Base-by-base conservation (phyloP, 2,797 vertebrate species). In the Taenioides sp. region DNA sequence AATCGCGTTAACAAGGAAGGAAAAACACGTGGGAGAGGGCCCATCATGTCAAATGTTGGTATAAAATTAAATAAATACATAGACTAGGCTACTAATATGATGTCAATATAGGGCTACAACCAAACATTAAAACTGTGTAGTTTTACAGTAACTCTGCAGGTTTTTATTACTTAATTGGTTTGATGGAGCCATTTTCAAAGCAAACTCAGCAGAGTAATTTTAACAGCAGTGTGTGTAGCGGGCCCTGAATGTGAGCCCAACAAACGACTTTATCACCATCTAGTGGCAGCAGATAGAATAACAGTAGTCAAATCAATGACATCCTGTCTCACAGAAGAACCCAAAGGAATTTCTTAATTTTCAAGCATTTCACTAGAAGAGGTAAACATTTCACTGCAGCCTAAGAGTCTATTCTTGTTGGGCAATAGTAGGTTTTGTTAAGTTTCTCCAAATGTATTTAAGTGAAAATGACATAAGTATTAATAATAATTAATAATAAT, bases 1-100 rank as follows among this genome's bases (percentile, higher is more conserved):
- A 61, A 22, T 10, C 65, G 67, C 28, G 43, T 65, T 23, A 27
- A 70, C 37, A 67, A 60, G 57, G 50, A 68, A 37, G 59, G 65
- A 55, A 59, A 34, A 27, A 47, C 71, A 67, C 47, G 28, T 58
- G 62, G 22, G 71, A 17, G 66, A 50, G 65, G 77, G 62, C 59
- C 74, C 14, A 16, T 47, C 43, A 47, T 5, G 43, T 47, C 34
- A 47, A 17, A 17, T 43, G 12, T 47, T 17, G 4, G 50, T 5
- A 23, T 10, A 55, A 55, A 55, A 23, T 3, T 22, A 7, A 20
- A 52, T 20, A 52, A 18, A 20, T 52, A 9, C 7, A 7, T 20
- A 54, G 43, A 47, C 12, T 16, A 47, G 43, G 43, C 43, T 47
- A 22, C 2, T 7, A n/a, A n/a, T 54, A n/a, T 52, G 20, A 52